Evolutionary conservation across 2,888 invertebrate genomes (phyloP).

Genomic region (Xestoiulus laeticollis): DNA sequence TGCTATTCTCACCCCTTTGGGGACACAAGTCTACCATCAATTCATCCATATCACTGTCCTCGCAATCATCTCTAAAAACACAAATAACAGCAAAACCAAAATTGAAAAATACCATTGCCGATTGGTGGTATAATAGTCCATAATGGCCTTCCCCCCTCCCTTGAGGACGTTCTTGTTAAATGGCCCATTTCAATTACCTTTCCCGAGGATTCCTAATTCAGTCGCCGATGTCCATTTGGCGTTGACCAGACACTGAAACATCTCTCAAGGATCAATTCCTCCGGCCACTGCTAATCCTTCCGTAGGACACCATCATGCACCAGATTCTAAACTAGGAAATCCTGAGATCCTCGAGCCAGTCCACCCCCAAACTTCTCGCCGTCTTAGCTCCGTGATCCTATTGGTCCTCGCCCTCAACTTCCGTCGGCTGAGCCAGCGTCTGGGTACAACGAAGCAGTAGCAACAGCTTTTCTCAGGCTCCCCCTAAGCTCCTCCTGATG

Average conservation of each 20-base stretch:
- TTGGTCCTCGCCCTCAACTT: neutral
- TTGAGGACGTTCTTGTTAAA: too few species aligned
- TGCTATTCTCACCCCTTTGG: too few species aligned
- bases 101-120: too few species aligned
- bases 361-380: too few species aligned
- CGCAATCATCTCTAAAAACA: too few species aligned
- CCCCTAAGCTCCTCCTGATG: neutral
- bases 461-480: slow-evolving; percentile 1
- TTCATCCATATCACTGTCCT: too few species aligned
- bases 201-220: neutral
- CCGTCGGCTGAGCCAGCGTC: neutral
- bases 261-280: neutral
- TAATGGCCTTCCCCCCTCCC: too few species aligned
- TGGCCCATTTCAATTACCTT: neutral
- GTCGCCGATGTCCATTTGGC: neutral
- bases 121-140: too few species aligned
- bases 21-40: too few species aligned
- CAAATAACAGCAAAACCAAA: too few species aligned
- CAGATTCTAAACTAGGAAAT: neutral
- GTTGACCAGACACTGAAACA: slow-evolving; percentile 11
- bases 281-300: neutral
- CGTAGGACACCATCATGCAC: neutral
- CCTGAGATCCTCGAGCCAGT: neutral
- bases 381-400: neutral
- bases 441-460: neutral